Evolutionary conservation across 2,113 vertebrate genomes (phyloP), one percentile per base, ranked within the genome.

Genomic region (Sceloporus tristichus): DNA sequence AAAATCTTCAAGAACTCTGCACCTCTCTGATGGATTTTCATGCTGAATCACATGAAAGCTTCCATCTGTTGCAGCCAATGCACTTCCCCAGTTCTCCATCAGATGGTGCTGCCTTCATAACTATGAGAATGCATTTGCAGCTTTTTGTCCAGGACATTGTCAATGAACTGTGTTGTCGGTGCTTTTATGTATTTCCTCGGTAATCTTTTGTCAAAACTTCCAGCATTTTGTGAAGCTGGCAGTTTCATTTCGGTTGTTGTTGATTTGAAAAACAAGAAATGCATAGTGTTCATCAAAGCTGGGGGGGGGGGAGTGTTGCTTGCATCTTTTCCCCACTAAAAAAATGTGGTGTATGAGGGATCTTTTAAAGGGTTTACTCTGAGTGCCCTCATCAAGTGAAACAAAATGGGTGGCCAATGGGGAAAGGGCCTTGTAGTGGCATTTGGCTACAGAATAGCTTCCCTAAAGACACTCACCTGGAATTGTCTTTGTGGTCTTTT

Each of bases 21-120:
- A 87, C 38, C 34, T 85, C 85, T 59, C 11, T 77, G 18, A 54
- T 40, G 70, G 54, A 87, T 91, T 29, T 87, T 38, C 88, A 79
- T 56, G 25, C 1, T 75, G 2, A 82, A 82, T 84, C 85, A 53
- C 91, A 62, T 23, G 90, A 84, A 90, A 87, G 25, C 19, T n/a
- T 87, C 84, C 87, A 34, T 71, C 13, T 11, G 8, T 70, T 0
- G 82, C 84, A 75, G 0, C 13, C 27, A 0, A 0, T 71, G 83
- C 19, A 0, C 79, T 85, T 85, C 66, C 11, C 19, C 0, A 34
- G 3, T 82, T 88, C 85, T 66, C 96, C 97, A 94, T 96, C 93
- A 91, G 97, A 95, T 97, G 97, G 96, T 94, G 96, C 96, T 96
- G 91, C 95, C 94, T 93, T 87, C 97, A 96, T 88, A 97, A 93